Percentiles rank a stretch among this genome's conserved stretches.
Conservation (phyloP, 2,113 vertebrate genomes). For the Gallinago jamesoni region DNA sequence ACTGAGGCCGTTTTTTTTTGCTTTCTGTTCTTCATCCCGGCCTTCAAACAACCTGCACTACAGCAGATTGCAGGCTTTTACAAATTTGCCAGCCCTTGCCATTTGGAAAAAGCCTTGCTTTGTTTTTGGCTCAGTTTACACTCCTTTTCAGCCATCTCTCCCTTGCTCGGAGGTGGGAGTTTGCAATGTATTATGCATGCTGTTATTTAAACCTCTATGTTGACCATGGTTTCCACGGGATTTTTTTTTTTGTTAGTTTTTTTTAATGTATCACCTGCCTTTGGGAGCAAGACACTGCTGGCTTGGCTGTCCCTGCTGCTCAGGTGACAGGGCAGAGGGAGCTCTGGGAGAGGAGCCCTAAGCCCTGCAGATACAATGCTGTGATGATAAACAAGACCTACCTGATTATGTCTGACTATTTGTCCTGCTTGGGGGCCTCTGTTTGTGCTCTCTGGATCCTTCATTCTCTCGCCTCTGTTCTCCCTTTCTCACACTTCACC, state of each 20-base stretch:
- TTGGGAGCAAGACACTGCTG: neutral
- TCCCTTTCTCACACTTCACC: neutral
- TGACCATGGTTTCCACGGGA: neutral
- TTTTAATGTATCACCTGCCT: neutral
- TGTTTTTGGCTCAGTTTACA: slow-evolving; percentile 27
- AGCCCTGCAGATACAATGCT: neutral
- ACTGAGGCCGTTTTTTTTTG: neutral
- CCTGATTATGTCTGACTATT: neutral
- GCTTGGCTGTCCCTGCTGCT: neutral
- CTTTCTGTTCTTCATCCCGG: neutral
- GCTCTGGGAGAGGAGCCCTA: neutral
- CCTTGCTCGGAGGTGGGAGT: neutral
- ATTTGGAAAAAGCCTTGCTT: slow-evolving; percentile 34
- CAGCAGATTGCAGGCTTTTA: neutral
- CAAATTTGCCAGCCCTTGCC: slow-evolving; percentile 7
- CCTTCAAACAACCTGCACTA: neutral
- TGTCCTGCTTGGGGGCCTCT: neutral
- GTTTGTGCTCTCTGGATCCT: neutral
- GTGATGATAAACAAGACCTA: neutral
- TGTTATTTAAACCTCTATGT: slow-evolving; percentile 28
- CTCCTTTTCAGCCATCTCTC: slow-evolving; percentile 11
- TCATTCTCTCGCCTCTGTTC: neutral
- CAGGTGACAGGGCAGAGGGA: neutral
- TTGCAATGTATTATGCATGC: slow-evolving; percentile 49
- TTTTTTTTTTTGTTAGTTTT: neutral